Base-by-base conservation (phyloP, 2,797 vertebrate genomes). In the Lerista edwardsae region DNA sequence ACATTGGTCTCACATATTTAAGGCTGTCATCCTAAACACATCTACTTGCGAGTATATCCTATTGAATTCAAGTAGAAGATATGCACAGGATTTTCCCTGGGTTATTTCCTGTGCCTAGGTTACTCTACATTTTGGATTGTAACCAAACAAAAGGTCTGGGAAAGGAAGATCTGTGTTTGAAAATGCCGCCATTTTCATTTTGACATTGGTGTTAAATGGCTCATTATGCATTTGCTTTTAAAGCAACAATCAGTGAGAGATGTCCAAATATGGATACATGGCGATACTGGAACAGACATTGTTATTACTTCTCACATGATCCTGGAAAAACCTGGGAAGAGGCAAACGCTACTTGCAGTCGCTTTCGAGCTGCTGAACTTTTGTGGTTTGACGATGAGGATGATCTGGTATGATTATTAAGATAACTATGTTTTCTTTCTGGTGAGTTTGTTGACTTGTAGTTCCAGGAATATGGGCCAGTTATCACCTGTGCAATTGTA, bases 221-320 rank as follows among this genome's bases (percentile, higher is more conserved):
- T 75, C 67, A 61, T 41, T 55, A 23, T 71, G 39, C 51, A 21
- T 78, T 44, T 79, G 23, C 74, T 83, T 84, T 85, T 78, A 78
- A 72, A 83, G 87, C 29, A 25, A 27, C 84, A 27, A 1, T 89
- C 36, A 89, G 84, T 73, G 34, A 80, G 36, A 86, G 78, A 61
- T 87, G 88, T 29, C 79, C 79, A 44, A 71, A 89, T 68, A 41
- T 67, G 76, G 44, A 39, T 27, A 81, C 19, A 41, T 89, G 82
- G 88, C 29, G 15, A 8, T 89, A 89, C 62, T 89, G 82, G 85
- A 84, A 89, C 9, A 89, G 62, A 27, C 61, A 89, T 19, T 84
- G 85, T 82, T 86, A 82, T 29, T 89, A 79, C 82, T 68, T 87
- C 36, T 25, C 41, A 75, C 31, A 1, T 3, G 4, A 3, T 27